phyloP scores from a whole-genome alignment of 2,797 vertebrate species.

The Acipenser oxyrinchus region DNA sequence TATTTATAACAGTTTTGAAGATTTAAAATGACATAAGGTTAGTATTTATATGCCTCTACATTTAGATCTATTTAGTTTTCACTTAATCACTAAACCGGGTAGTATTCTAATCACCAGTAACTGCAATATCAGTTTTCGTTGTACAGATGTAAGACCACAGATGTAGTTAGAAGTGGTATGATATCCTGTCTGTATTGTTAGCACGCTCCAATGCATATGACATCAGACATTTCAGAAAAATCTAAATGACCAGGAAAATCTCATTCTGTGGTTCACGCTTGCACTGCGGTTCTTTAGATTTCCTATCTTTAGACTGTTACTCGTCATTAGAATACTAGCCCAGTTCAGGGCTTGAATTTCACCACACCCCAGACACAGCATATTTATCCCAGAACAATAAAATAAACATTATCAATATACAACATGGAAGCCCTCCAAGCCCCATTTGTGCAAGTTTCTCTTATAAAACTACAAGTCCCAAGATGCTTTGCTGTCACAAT shows the following conservation, averaged over 20 bases:
- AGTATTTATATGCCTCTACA: not conserved
- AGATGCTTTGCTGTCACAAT: conserved; percentile 8
- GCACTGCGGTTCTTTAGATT: too few relatives aligned
- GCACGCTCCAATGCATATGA: too few relatives aligned
- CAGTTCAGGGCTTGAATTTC: conserved; percentile 7
- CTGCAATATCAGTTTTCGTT: not conserved
- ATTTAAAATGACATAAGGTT: not conserved
- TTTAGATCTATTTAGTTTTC: not conserved
- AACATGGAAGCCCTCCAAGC: not conserved
- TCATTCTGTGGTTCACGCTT: too few relatives aligned
- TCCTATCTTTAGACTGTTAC: not conserved
- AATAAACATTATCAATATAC: not conserved
- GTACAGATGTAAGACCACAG: too few relatives aligned
- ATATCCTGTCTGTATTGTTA: too few relatives aligned
- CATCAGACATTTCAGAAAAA: too few relatives aligned
- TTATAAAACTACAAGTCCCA: conserved; percentile 7
- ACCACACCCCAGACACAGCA: conserved; percentile 3
- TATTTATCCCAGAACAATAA: conserved; percentile 4
- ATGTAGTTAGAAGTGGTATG: too few relatives aligned
- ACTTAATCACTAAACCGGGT: not conserved
- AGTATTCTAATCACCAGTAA: conserved; percentile 8
- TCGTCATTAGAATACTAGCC: conserved; percentile 9
- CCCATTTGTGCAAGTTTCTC: too few relatives aligned
- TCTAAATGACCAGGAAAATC: too few relatives aligned
- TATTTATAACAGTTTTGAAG: not conserved